Base-by-base conservation (phyloP, 2,113 vertebrate genomes). In the Baryphthengus martii region DNA sequence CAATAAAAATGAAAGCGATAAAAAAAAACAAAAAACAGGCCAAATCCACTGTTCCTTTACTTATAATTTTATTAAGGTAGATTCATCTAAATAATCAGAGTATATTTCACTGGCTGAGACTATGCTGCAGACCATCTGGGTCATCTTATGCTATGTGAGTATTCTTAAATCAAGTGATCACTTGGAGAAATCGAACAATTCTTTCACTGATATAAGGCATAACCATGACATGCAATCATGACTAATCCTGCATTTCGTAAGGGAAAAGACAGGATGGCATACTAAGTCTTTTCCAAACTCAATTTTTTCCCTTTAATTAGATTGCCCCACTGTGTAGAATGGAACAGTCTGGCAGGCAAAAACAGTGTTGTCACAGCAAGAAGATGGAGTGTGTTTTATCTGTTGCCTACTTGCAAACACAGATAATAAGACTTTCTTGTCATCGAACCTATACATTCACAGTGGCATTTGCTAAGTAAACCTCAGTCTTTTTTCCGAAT, bases 241-340 rank as follows among this genome's bases (percentile, higher is more conserved):
- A 91, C 40, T 58, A 91, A 88, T 74, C 21, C 42, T 74, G 26
- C 52, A 56, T 56, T 92, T 77, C 92, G 31, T 35, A n/a, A 29
- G 13, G 21, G 42, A 28, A 73, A 85, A 90, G 82, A 3, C 24
- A 74, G 77, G 47, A 84, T 14, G 7, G 49, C 39, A 84, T 53
- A 72, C 25, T 70, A 88, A 83, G 42, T 44, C 72, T 93, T 91
- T 62, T 72, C 37, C 28, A 80, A 83, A 95, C 78, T 85, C 5
- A 72, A 45, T 96, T 89, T 92, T 95, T 56, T 62, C 42, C 40
- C 47, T 67, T 90, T 88, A 92, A 93, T 89, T 92, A 89, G 76
- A 93, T 97, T 94, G 45, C 0, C 26, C 71, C 55, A 1, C 0
- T 17, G 8, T 39, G 37, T n/a, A 81, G 65, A 94, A 93, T 87